Evolutionary conservation across 2,113 vertebrate genomes (phyloP).

Genomic region (Oncorhynchus masou): DNA sequence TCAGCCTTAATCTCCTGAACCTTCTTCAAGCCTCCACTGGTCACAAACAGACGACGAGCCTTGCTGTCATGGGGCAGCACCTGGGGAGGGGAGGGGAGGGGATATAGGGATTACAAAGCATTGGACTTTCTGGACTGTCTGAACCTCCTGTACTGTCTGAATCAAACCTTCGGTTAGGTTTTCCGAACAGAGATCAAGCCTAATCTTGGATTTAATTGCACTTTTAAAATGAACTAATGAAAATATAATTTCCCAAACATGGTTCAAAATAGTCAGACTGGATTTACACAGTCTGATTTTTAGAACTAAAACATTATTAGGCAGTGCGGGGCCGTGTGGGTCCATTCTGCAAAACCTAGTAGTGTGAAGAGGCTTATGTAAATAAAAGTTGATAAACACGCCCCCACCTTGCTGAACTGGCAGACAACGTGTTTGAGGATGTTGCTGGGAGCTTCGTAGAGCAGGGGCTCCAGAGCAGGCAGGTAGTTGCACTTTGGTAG

Average conservation of each 20-base stretch:
- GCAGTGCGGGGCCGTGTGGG: not conserved
- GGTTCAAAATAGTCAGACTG: too few species aligned
- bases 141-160: not conserved
- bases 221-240: not conserved
- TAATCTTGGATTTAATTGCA: too few species aligned
- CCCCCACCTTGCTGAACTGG: constrained; percentile 66
- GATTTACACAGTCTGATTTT: too few species aligned
- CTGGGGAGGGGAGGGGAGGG: constrained; percentile 57
- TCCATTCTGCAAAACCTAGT: not conserved
- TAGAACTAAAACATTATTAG: too few species aligned
- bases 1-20: constrained; percentile 91
- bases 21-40: constrained; percentile 91
- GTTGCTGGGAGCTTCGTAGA: constrained; percentile 87
- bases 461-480: constrained; percentile 85
- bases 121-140: not conserved
- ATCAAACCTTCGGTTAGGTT: not conserved
- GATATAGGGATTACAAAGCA: not conserved
- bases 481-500: constrained; percentile 88
- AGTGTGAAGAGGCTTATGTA: not conserved
- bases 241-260: too few species aligned
- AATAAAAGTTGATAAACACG: not conserved
- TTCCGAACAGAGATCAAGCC: not conserved
- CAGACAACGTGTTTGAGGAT: constrained; percentile 89
- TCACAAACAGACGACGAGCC: constrained; percentile 90
- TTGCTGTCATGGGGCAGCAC: constrained; percentile 91